Evolutionary conservation across 2,888 invertebrate species (phyloP), one percentile per base, ranked within the genome.

Genomic region (Crematogaster levior): DNA sequence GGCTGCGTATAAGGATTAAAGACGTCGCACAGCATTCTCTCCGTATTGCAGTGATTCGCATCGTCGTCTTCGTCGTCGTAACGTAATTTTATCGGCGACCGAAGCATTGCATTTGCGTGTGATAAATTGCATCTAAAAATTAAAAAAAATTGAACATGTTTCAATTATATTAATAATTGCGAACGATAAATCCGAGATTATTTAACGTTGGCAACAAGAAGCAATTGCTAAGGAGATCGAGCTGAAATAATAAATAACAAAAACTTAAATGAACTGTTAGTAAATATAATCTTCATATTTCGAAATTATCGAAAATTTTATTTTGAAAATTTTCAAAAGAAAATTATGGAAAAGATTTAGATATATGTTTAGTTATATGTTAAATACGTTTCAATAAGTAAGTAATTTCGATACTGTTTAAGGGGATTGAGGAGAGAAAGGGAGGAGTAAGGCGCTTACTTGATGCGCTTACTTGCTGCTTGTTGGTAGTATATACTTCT

Each of bases 401-500:
- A n/a, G n/a, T n/a, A n/a, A n/a, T n/a, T n/a, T n/a, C n/a, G n/a
- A n/a, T n/a, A n/a, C n/a, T n/a, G n/a, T n/a, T n/a, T n/a, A n/a
- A n/a, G n/a, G n/a, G n/a, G n/a, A n/a, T n/a, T n/a, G n/a, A n/a
- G n/a, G n/a, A n/a, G n/a, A n/a, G n/a, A n/a, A 34, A 6, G 34
- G 34, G 34, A 3, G 34, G 6, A 34, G 3, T 34, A 34, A 34
- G 34, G 34, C n/a, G n/a, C n/a, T n/a, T n/a, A n/a, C 34, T 34
- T 34, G 34, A n/a, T 34, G 18, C 30, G 48, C 88, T 89, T 72
- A 92, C 92, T 83, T 92, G 51, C 86, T 74, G 27, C 80, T 89
- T 84, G 89, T 51, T 85, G 87, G 18, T 85, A 85, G 72, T 88
- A 88, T 6, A 87, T 92, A 9, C 95, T 95, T 27, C 95, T 93